Base-by-base conservation (phyloP, 1,140 invertebrate genomes). In the Antheraea pernyi region DNA sequence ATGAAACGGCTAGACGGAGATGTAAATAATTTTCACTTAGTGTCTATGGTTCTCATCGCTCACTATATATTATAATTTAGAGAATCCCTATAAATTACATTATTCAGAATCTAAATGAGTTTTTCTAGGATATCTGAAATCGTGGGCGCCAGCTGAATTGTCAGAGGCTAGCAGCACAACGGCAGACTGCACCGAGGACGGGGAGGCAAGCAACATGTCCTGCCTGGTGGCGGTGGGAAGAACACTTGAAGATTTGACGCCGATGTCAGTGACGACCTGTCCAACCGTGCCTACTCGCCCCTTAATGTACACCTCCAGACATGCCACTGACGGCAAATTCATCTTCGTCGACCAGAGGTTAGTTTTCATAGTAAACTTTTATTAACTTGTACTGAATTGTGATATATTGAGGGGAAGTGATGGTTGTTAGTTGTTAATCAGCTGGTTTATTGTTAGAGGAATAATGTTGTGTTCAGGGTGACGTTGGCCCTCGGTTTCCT, bases 241-340 rank as follows among this genome's bases (percentile, higher is more conserved):
- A 42, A 91, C 96, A 0, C 94, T 96, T 68, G 94, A 95, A 7
- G 93, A 94, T 74, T 89, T 94, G 19, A 69, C 71, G 22, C 75
- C 83, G 16, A 64, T 78, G 39, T 7, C 65, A 22, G 36, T 79
- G 0, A 30, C 69, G 0, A 46, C 58, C 70, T 53, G 64, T 18
- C 36, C 79, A 0, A 77, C 87, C 76, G 84, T 93, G 0, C 93
- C 93, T 59, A 84, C 93, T 9, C 86, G 94, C 37, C 93, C 93
- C 9, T 93, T 96, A 60, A 94, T 95, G 81, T 98, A 96, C 84
- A 94, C 95, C 70, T 98, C 98, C 0, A 94, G 98, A 59, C 98
- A 99, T 88, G 96, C 97, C 13, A 95, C 97, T 65, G 98, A 99
- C 83, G 98, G 98, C 36, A 99, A 99, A 92, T 99, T 99, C 87